Evolutionary conservation across 2,888 invertebrate genomes (phyloP).

Genomic region (Sesia bembeciformis): DNA sequence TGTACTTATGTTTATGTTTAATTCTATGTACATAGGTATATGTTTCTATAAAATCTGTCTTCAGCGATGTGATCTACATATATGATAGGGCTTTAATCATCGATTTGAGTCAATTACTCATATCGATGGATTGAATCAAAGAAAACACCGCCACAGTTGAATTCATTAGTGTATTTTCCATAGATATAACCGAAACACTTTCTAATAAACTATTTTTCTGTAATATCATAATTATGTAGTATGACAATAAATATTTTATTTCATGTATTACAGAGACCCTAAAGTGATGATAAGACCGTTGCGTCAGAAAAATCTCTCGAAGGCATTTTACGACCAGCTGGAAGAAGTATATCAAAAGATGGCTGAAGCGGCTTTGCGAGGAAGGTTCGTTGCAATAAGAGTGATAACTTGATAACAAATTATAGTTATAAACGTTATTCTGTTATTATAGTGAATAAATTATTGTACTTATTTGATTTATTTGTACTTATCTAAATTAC

Average conservation of each 20-base stretch:
- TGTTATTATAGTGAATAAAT: no score
- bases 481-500: constrained; percentile 26
- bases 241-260: no score
- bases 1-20: no score
- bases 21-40: no score
- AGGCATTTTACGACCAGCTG: constrained; percentile 70
- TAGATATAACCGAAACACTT: not conserved
- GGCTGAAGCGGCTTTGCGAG: constrained; percentile 68
- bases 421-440: not conserved
- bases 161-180: not conserved
- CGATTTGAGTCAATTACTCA: no score
- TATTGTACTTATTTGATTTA: not conserved
- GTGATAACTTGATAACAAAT: not conserved
- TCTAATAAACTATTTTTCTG: not conserved
- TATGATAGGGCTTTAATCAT: no score
- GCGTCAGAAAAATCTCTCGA: constrained; percentile 76
- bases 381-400: constrained; percentile 50
- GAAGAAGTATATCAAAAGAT: constrained; percentile 75
- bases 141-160: not conserved
- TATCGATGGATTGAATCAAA: no score
- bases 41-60: no score
- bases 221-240: no score
- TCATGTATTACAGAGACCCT: constrained; percentile 37
- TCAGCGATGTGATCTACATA: no score
- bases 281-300: constrained; percentile 70